Percentiles rank a stretch among this genome's conserved stretches.
Evolutionary conservation across 1,140 invertebrate species (phyloP).

Genomic region (Rhopalosiphum padi): DNA sequence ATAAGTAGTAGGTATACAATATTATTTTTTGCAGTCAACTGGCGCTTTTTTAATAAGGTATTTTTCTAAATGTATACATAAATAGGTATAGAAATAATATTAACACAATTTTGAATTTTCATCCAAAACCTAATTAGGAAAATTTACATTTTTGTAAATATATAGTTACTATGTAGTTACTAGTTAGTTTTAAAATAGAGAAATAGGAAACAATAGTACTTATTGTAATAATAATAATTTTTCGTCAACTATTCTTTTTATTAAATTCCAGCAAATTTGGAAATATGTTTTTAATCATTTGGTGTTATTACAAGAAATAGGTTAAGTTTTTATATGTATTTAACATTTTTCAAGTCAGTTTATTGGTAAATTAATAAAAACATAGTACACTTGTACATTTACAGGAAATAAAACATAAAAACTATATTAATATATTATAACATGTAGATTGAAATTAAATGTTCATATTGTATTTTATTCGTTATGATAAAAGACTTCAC

Average conservation of each 20-base stretch:
- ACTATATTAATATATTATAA: background rate
- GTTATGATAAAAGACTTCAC: background rate
- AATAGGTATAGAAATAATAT: background rate
- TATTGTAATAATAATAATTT: background rate
- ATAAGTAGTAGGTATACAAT: background rate
- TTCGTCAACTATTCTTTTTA: background rate
- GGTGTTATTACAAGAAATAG: no score
- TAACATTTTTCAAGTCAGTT: background rate
- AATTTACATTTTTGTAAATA: background rate
- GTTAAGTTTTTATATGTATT: background rate
- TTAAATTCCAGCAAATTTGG: background rate
- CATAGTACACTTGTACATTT: background rate
- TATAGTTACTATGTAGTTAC: no score
- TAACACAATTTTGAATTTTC: background rate
- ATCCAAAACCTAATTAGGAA: background rate
- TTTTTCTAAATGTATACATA: background rate
- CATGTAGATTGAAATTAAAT: background rate
- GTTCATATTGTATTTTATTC: background rate
- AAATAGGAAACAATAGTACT: background rate
- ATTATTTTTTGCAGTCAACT: background rate
- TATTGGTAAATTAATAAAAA: background rate
- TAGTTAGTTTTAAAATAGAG: background rate
- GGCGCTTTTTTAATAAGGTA: background rate
- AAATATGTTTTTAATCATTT: background rate
- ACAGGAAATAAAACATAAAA: background rate